Evolutionary conservation across 2,888 invertebrate genomes (phyloP).

Genomic region (Autographa pulchrina): DNA sequence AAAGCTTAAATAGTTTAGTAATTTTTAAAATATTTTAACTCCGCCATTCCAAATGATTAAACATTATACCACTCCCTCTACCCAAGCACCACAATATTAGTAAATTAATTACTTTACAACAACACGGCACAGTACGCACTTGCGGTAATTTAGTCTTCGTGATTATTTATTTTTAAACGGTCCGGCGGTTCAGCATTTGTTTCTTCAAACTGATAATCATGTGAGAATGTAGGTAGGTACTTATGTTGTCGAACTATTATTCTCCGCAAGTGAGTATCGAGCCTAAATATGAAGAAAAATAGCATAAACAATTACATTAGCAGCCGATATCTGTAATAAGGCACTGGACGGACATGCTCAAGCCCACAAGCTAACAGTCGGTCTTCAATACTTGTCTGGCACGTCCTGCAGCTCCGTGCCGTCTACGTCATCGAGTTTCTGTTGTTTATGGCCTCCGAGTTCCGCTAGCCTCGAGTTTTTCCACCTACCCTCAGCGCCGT

Average conservation of each 20-base stretch:
- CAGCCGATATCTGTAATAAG: slow-evolving; percentile 47
- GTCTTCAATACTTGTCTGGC: slow-evolving; percentile 79
- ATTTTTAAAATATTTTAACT: background rate
- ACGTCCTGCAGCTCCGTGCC: slow-evolving; percentile 77
- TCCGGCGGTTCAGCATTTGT: too few relatives aligned
- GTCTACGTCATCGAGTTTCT: slow-evolving; percentile 60
- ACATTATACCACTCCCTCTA: background rate
- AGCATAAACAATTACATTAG: slow-evolving; percentile 53
- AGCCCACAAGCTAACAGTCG: slow-evolving; percentile 40
- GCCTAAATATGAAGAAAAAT: slow-evolving; percentile 14
- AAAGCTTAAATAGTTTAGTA: background rate
- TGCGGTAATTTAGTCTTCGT: background rate
- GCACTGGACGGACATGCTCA: slow-evolving; percentile 56
- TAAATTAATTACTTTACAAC: background rate
- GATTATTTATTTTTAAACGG: background rate
- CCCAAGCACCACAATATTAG: background rate
- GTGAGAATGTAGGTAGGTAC: too few relatives aligned
- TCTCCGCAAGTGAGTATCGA: background rate
- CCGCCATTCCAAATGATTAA: background rate
- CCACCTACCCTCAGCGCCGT: slow-evolving; percentile 92
- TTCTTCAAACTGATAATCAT: too few relatives aligned
- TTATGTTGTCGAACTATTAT: too few relatives aligned
- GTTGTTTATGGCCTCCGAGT: slow-evolving; percentile 81
- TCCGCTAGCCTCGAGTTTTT: slow-evolving; percentile 89
- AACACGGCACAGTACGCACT: background rate